Conservation (phyloP, 2,113 vertebrate genomes). For the Sturnira hondurensis region DNA sequence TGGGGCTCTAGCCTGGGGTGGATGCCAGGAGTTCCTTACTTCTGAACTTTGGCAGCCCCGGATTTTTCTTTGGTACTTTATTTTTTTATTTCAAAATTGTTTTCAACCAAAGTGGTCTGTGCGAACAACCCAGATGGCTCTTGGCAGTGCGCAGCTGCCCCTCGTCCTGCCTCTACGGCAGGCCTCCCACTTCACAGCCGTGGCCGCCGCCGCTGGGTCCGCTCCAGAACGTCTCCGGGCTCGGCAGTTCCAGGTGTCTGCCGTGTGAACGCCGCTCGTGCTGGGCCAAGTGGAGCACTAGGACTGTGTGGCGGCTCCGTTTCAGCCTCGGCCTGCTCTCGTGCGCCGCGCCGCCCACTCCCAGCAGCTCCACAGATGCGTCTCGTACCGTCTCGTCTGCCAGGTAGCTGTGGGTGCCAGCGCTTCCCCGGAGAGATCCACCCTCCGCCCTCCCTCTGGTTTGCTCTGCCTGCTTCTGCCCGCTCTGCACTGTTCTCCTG, state of each 20-base stretch:
- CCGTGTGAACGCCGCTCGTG: neutral
- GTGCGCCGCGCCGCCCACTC: neutral
- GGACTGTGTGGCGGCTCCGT: accelerated
- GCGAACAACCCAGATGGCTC: neutral
- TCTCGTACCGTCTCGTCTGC: neutral
- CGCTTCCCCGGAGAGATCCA: neutral
- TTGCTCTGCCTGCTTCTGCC: neutral
- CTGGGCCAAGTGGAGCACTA: neutral
- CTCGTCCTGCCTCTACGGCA: accelerated
- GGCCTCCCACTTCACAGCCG: no score
- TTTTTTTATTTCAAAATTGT: neutral
- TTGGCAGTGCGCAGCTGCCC: no score
- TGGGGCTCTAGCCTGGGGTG: accelerated
- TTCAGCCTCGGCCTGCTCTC: neutral
- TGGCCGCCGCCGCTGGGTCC: neutral
- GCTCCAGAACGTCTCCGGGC: accelerated
- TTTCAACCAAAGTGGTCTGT: neutral
- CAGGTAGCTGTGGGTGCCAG: neutral
- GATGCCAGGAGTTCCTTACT: neutral
- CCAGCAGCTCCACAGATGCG: neutral
- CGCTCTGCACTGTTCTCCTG: neutral
- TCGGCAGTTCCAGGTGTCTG: accelerated
- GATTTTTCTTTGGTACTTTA: neutral
- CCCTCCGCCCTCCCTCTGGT: neutral
- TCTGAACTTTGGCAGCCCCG: neutral